Conservation (phyloP, 2,797 vertebrate genomes). For the Argyrosomus regius region DNA sequence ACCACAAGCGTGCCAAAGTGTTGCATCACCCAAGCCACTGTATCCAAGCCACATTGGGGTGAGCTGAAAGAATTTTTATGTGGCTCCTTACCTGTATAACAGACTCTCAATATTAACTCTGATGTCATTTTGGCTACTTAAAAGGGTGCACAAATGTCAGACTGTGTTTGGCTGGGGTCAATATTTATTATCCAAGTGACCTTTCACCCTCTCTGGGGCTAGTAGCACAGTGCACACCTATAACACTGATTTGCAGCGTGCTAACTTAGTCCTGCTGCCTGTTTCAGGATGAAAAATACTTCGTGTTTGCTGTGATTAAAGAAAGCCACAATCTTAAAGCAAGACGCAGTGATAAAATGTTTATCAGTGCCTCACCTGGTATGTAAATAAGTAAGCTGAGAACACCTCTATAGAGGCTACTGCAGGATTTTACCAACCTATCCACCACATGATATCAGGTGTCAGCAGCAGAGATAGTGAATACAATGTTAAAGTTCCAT, state of each 20-base stretch:
- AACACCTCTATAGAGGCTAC: not conserved
- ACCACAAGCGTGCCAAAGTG: constrained; percentile 29
- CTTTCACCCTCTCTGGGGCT: not conserved
- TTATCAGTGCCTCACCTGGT: not conserved
- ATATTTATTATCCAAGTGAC: constrained; percentile 11
- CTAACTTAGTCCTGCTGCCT: not conserved
- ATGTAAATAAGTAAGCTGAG: constrained; percentile 13
- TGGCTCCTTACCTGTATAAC: not conserved
- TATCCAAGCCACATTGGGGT: constrained; percentile 39
- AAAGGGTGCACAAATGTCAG: constrained; percentile 11
- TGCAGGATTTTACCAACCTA: not conserved
- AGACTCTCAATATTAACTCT: not conserved
- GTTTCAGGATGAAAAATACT: not conserved
- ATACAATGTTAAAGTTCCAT: not conserved
- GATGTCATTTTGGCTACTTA: not conserved
- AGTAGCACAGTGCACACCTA: not conserved
- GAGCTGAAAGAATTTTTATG: constrained; percentile 18
- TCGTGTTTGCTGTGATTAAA: not conserved
- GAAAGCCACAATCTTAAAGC: not conserved
- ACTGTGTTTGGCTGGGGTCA: not conserved
- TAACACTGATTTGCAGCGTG: not conserved
- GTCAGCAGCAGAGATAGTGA: not conserved
- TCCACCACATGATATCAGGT: not conserved
- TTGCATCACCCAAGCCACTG: constrained; percentile 48
- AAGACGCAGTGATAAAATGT: not conserved